Conservation (phyloP, 2,888 invertebrate genomes). For the Agrotis ipsilon region DNA sequence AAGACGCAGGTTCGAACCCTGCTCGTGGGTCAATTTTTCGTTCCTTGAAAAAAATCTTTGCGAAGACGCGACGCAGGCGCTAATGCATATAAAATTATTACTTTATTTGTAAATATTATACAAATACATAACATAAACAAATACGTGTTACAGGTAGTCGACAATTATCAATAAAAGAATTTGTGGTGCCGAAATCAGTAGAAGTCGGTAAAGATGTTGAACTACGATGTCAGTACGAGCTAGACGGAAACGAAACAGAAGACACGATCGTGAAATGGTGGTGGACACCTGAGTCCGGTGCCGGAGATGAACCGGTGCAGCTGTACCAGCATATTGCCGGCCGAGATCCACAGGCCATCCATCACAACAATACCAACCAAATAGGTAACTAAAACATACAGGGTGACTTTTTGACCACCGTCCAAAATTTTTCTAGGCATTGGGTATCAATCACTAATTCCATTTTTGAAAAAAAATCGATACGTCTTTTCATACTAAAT, state of each 20-base stretch:
- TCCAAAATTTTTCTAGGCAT: no score
- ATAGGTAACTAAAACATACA: constrained; percentile 70
- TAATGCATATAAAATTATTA: no score
- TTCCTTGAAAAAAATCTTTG: no score
- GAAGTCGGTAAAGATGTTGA: constrained; percentile 74
- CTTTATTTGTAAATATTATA: neutral
- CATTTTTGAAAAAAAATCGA: no score
- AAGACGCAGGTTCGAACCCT: no score
- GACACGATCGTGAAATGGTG: constrained; percentile 82
- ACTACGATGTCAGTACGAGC: constrained; percentile 75
- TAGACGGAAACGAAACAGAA: constrained; percentile 66
- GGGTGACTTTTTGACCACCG: no score
- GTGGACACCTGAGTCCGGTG: constrained; percentile 74
- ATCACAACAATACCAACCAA: constrained; percentile 62
- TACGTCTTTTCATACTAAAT: no score
- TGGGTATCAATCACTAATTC: no score
- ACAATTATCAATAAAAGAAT: constrained; percentile 80
- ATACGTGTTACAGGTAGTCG: constrained; percentile 75
- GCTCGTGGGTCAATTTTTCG: no score
- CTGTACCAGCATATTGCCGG: constrained; percentile 79
- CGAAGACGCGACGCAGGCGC: no score
- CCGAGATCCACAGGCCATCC: constrained; percentile 62
- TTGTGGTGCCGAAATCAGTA: constrained; percentile 78
- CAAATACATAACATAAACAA: no score
- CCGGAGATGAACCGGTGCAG: constrained; percentile 64